Percentiles rank a stretch among this genome's conserved stretches.
These are phyloP conservation scores for Micropoecilia bifurca DNA, from an alignment of 2,797 vertebrate species.

Conservation along the genomic window DNA sequence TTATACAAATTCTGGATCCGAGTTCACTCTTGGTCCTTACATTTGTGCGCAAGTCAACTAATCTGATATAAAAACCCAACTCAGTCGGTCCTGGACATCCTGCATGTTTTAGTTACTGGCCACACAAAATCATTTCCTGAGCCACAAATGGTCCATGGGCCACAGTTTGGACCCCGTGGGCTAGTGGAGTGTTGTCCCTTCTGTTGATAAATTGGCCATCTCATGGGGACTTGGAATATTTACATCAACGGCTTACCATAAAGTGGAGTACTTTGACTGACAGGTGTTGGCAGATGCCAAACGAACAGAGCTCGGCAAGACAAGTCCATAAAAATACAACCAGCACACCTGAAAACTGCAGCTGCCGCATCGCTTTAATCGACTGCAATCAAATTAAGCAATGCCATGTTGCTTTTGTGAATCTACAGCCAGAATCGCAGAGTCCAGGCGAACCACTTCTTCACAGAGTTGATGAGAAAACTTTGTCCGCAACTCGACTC, in stretches of 20 bases:
- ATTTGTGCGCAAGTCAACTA: not conserved
- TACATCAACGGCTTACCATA: not conserved
- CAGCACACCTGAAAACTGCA: not conserved
- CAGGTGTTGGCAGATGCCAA: slow-evolving; percentile 28
- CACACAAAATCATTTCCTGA: not conserved
- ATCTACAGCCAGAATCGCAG: not conserved
- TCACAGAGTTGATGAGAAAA: not conserved
- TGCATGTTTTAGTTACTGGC: not conserved
- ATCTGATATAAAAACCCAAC: not conserved
- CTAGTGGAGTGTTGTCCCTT: not conserved
- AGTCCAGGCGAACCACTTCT: not conserved
- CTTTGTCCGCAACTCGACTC: not conserved
- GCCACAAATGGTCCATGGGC: not conserved
- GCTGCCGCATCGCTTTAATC: not conserved
- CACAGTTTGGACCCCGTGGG: not conserved
- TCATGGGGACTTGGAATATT: not conserved
- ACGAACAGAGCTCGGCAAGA: not conserved
- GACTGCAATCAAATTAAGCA: not conserved
- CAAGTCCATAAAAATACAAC: not conserved
- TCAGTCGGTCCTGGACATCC: no score
- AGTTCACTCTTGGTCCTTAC: not conserved
- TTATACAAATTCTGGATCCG: not conserved
- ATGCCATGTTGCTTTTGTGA: not conserved
- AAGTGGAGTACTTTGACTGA: not conserved
- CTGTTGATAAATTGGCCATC: not conserved